These are phyloP conservation scores for Buathra laborator DNA, from an alignment of 2,888 invertebrate genomes.

Conservation along the genomic window DNA sequence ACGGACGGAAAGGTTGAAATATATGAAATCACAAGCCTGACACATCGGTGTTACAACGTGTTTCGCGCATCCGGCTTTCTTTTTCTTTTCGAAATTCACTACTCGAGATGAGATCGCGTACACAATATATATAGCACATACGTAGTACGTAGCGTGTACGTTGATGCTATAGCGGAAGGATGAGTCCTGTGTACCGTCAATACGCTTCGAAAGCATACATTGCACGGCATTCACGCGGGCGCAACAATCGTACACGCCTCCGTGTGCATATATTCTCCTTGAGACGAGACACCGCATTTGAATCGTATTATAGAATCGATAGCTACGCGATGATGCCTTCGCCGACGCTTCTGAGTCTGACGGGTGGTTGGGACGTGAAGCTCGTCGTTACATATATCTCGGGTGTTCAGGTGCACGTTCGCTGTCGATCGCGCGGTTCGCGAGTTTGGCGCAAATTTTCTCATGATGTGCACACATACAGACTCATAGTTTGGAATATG, in stretches of 20 bases:
- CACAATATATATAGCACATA: background rate
- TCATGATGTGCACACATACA: slow-evolving; percentile 2
- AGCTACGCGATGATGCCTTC: slow-evolving; percentile 48
- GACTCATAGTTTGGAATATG: background rate
- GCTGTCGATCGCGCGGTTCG: slow-evolving; percentile 9
- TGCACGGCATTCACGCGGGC: slow-evolving; percentile 10
- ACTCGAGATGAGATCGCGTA: slow-evolving; percentile 24
- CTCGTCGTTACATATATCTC: slow-evolving; percentile 22
- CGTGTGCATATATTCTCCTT: slow-evolving; percentile 1
- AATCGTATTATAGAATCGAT: slow-evolving; percentile 55
- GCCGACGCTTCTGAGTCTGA: slow-evolving; percentile 26
- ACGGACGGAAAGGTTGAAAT: slow-evolving; percentile 2
- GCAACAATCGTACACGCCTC: slow-evolving; percentile 33
- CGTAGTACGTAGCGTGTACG: background rate
- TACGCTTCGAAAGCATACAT: slow-evolving; percentile 24
- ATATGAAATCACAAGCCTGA: slow-evolving; percentile 11
- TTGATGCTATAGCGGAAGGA: background rate
- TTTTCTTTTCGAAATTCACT: background rate
- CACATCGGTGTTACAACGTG: slow-evolving; percentile 11
- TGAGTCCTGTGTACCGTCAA: slow-evolving; percentile 3
- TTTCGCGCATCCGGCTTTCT: background rate
- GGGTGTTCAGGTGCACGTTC: slow-evolving; percentile 37
- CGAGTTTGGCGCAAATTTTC: slow-evolving; percentile 4
- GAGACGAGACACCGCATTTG: slow-evolving; percentile 38
- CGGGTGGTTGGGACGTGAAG: slow-evolving; percentile 32